Base-by-base conservation (phyloP, 2,888 invertebrate species). In the Allolobophora icterica region DNA sequence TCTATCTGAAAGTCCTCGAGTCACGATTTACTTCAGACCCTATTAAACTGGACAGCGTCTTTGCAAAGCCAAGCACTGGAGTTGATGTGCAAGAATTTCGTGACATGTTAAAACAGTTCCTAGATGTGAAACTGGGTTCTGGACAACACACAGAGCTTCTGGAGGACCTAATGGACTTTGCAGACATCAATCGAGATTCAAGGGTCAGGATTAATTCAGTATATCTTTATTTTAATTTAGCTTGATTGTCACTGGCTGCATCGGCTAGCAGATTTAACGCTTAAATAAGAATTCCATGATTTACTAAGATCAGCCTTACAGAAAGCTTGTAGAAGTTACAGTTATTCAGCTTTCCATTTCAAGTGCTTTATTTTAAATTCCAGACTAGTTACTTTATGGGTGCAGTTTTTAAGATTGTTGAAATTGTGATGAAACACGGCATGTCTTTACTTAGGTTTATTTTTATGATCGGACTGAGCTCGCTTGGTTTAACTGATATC, bases 151-250 rank as follows among this genome's bases (percentile, higher is more conserved):
- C 92, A 33, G 89, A 90, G 15, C 90, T 94, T 11, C 92, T 94
- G 11, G 92, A 93, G 33, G 92, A 92, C 90, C 91, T 94, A 0
- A 90, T 94, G 52, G 90, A 92, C n/a, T 93, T 93, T 92, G 93
- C 94, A 33, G 94, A 94, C 92, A 93, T 94, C 89, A 94, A 94
- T 90, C 89, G 92, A 35, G 94, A 94, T 92, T 93, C 92, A 21
- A 92, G 93, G 93, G 94, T 94, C 38, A 89, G 89, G 21, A 83
- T 90, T 45, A 19, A 45, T 42, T 40, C 34, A 90, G 38, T 33
- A 24, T n/a, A 89, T 89, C 89, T 38, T 89, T 35, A 6, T 33
- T 89, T n/a, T n/a, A 52, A 8, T 71, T 71, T 71, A n/a, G 1
- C 71, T 11, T 0, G n/a, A n/a, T 11, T 71, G 71, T 71, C 71